Evolutionary conservation across 64 coral and sea anemone genomes (phyloP), one percentile per base, ranked within the genome.

Genomic region (Platygyra sinensis): DNA sequence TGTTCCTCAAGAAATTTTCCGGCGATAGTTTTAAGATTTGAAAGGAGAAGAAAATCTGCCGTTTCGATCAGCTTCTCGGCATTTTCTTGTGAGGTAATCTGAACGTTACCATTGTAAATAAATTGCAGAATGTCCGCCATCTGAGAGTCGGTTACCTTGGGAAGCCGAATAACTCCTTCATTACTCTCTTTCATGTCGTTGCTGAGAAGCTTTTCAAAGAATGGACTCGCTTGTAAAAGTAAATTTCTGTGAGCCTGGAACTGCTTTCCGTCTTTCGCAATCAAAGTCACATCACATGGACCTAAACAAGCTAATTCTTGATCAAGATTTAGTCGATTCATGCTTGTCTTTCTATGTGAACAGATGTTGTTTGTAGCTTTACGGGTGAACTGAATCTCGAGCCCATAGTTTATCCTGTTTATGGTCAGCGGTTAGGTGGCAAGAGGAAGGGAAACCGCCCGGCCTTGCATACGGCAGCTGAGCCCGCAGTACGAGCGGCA

Each of bases 41-140:
- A 83, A n/a, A 91, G 89, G 24, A 69, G 42, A 62, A 83, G 72
- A 75, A 74, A 84, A 81, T 84, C 78, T 4, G 73, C 79, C 18
- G 50, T 32, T 59, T 72, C 80, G 0, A 83, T 69, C 31, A 91
- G 72, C 24, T 91, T 72, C 54, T 83, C 78, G 22, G 79, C 89
- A 16, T 52, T 82, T 12, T 67, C 52, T 22, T 50, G 33, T 39
- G 51, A 62, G 39, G 51, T 22, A 60, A 79, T 79, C 24, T 57
- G 20, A n/a, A 79, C 77, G 50, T 22, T 76, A 0, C 74, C 36
- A 76, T 33, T 76, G 74, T 76, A 49, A 76, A 76, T 76, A 76
- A 46, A 76, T 36, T 76, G 29, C 16, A 76, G 38, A 22, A 76
- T 19, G 19, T 76, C 74, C 22, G 8, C 31, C 74, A 76, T 8